Conservation (phyloP, 64 coral and sea anemone genomes). For the Porites australiensis region DNA sequence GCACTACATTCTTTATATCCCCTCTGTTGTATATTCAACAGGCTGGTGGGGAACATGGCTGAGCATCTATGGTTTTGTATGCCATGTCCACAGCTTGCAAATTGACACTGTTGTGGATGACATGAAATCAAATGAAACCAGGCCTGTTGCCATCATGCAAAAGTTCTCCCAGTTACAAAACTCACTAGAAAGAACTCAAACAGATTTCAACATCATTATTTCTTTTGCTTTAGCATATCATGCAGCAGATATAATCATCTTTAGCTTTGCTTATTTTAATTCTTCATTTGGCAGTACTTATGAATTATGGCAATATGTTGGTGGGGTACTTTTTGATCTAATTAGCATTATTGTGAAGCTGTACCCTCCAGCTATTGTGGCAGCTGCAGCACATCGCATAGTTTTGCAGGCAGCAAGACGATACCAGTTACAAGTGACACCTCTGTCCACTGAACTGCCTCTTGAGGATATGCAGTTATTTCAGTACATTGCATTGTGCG, state of each 20-base stretch:
- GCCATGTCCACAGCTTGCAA: constrained; percentile 76
- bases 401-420: constrained; percentile 66
- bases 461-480: constrained; percentile 68
- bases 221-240: constrained; percentile 79
- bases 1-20: constrained; percentile 65
- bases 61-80: constrained; percentile 78
- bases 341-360: constrained; percentile 76
- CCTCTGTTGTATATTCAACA: constrained; percentile 38
- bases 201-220: constrained; percentile 71
- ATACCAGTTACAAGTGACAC: constrained; percentile 31
- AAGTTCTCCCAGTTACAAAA: constrained; percentile 35
- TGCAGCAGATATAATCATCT: constrained; percentile 64
- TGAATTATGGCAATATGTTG: constrained; percentile 71
- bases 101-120: constrained; percentile 61
- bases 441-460: constrained; percentile 49
- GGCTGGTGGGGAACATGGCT: constrained; percentile 77
- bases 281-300: constrained; percentile 70
- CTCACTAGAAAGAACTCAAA: constrained; percentile 70
- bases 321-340: constrained; percentile 68
- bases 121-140: constrained; percentile 58
- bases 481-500: constrained; percentile 70
- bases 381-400: constrained; percentile 69
- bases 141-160: constrained; percentile 11
- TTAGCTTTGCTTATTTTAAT: constrained; percentile 84
- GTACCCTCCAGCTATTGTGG: constrained; percentile 70